These are phyloP conservation scores for Acanthurus lineatus DNA, from an alignment of 2,797 vertebrate species.

Conservation along the genomic window DNA sequence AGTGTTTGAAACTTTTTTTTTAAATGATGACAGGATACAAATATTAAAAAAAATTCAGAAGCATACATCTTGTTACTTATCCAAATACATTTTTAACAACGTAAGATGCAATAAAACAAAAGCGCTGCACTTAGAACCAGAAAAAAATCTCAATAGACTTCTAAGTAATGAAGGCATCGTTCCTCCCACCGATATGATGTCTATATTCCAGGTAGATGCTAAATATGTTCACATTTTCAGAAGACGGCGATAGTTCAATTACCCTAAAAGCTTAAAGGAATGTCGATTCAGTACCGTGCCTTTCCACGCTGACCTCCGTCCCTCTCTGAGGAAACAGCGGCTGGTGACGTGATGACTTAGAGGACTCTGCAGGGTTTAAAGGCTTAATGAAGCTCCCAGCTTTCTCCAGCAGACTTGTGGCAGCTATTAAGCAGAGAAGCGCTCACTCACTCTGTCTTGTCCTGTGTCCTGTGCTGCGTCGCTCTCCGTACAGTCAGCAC, in stretches of 20 bases:
- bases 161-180: too few species aligned
- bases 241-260: constrained; percentile 28
- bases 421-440: constrained; percentile 68
- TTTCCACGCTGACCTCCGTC: constrained; percentile 59
- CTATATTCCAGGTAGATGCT: too few species aligned
- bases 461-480: constrained; percentile 54
- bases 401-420: constrained; percentile 69
- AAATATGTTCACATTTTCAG: constrained; percentile 18
- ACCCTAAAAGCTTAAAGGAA: constrained; percentile 38
- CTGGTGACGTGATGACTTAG: constrained; percentile 80
- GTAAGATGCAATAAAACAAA: too few species aligned
- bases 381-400: constrained; percentile 80
- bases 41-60: too few species aligned
- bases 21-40: too few species aligned
- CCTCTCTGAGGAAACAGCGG: constrained; percentile 56
- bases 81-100: too few species aligned
- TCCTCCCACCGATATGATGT: too few species aligned
- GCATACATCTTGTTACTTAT: too few species aligned
- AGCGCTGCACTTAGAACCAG: too few species aligned
- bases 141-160: too few species aligned
- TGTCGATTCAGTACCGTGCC: constrained; percentile 29
- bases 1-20: background rate
- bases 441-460: constrained; percentile 57
- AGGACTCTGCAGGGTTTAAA: constrained; percentile 81
- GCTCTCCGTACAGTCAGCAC: constrained; percentile 47